Conservation (phyloP, 1,140 invertebrate genomes). For the Nylanderia fulva region DNA sequence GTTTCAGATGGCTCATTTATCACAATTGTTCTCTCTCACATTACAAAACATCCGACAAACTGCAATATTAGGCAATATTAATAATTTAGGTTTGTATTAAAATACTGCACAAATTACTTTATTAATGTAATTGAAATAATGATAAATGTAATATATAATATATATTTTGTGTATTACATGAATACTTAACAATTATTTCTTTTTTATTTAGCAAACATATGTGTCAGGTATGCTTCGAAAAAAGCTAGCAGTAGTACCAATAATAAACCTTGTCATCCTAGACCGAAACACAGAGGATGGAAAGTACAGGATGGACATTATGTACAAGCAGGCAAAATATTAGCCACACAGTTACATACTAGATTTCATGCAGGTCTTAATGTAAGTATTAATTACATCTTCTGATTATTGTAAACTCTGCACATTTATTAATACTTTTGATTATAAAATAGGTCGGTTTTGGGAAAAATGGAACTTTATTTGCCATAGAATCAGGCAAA, state of each 20-base stretch:
- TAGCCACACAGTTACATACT: conserved; percentile 89
- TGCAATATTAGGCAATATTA: neutral
- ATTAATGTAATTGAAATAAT: neutral
- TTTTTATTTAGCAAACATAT: conserved; percentile 63
- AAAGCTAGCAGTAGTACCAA: conserved; percentile 89
- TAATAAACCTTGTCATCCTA: conserved; percentile 88
- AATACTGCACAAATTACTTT: conserved; percentile 7
- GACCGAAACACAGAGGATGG: conserved; percentile 91
- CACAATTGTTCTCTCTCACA: conserved; percentile 4
- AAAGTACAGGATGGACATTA: conserved; percentile 89
- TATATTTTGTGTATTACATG: neutral
- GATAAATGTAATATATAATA: no score
- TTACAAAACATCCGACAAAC: conserved; percentile 37
- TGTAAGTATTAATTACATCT: conserved; percentile 85
- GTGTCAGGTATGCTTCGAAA: conserved; percentile 89
- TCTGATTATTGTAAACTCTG: neutral
- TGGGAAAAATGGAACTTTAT: conserved; percentile 91
- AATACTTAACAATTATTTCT: conserved; percentile 5
- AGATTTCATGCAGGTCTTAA: conserved; percentile 93
- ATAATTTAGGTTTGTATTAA: conserved; percentile 58
- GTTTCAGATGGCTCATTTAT: conserved; percentile 40
- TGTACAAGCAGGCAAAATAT: conserved; percentile 89
- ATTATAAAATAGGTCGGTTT: conserved; percentile 90
- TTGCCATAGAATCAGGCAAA: conserved; percentile 90
- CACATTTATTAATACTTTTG: conserved; percentile 41